phyloP scores from a whole-genome alignment of 2,797 vertebrate genomes.

The Enteromius trimaculatus region DNA sequence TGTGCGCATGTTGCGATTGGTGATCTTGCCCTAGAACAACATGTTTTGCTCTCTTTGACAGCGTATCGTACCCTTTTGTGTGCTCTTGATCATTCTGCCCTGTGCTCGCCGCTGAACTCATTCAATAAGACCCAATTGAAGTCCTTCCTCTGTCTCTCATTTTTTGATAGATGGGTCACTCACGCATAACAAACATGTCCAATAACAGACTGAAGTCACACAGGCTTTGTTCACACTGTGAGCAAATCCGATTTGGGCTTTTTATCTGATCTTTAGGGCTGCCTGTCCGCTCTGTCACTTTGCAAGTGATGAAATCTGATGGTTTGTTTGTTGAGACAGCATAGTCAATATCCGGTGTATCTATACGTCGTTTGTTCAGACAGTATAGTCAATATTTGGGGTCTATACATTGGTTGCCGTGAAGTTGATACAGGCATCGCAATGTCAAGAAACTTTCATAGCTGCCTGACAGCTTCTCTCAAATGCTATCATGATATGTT shows the following conservation, averaged over 20 bases:
- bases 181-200: conserved; percentile 20
- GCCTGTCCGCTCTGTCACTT: background rate
- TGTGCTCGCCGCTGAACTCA: background rate
- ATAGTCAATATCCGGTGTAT: background rate
- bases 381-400: background rate
- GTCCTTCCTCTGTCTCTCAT: background rate
- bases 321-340: conserved; percentile 1
- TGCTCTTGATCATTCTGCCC: conserved; percentile 3
- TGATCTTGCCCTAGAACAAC: conserved; percentile 11
- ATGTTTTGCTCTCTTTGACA: conserved; percentile 41
- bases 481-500: no score
- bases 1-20: conserved; percentile 31
- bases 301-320: conserved; percentile 7
- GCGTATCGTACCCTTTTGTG: background rate
- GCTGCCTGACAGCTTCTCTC: no score
- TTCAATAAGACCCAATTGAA: conserved; percentile 26
- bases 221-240: conserved; percentile 22
- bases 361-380: background rate
- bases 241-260: conserved; percentile 14
- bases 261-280: conserved; percentile 20
- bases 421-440: background rate
- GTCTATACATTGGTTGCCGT: background rate
- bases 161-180: conserved; percentile 34
- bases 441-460: background rate
- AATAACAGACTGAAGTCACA: conserved; percentile 22